phyloP scores from a whole-genome alignment of 2,888 invertebrate genomes.

The Siphonodentalium dalli region DNA sequence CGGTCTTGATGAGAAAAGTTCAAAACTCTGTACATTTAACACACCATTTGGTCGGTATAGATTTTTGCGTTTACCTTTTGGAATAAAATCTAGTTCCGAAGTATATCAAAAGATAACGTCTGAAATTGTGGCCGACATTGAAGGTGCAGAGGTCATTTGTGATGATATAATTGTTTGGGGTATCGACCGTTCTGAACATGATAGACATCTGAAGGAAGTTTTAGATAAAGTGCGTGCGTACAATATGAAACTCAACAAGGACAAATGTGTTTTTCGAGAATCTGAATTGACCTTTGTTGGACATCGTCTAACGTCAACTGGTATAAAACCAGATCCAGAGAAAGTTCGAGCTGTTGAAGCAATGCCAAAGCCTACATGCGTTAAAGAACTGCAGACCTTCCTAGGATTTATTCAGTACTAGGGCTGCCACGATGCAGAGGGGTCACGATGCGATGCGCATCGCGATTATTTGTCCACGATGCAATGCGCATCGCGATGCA shows the following conservation, averaged over 20 bases:
- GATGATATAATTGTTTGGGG: conserved; percentile 4
- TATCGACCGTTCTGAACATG: background rate
- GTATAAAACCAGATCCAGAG: conserved; percentile 13
- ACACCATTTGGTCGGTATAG: conserved; percentile 1
- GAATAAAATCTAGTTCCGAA: conserved; percentile 1
- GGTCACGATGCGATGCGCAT: no score
- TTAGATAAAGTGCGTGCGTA: background rate
- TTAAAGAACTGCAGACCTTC: conserved; percentile 14
- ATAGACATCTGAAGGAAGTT: background rate
- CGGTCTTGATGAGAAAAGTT: background rate
- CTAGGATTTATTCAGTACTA: no score
- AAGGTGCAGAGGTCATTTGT: background rate
- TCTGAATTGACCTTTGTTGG: background rate
- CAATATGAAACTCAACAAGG: conserved; percentile 1
- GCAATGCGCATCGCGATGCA: no score
- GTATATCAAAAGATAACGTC: conserved; percentile 3
- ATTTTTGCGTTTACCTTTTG: background rate
- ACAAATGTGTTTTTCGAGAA: conserved; percentile 2
- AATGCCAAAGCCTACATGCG: conserved; percentile 9
- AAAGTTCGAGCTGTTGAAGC: conserved; percentile 19
- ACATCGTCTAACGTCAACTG: background rate
- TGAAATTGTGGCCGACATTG: background rate
- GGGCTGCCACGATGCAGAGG: no score
- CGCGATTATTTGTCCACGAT: no score
- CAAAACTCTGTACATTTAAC: conserved; percentile 9